Percentiles rank a stretch among this genome's conserved stretches.
phyloP scores from a whole-genome alignment of 2,113 vertebrate species.

The Eublepharis macularius region DNA sequence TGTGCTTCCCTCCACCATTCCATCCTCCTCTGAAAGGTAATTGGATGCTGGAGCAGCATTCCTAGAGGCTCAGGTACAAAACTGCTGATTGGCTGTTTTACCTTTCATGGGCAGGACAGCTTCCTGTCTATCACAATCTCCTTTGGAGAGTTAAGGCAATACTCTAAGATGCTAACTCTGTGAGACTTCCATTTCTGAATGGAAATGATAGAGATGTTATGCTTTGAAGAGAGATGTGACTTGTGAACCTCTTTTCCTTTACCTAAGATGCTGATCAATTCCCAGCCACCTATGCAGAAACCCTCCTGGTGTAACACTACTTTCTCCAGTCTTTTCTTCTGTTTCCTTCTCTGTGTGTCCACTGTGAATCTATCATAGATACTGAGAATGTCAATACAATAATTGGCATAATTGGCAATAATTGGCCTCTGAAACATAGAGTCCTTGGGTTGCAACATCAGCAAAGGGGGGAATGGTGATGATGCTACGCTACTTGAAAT shows the following conservation, averaged over 20 bases:
- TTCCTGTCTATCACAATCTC: not conserved
- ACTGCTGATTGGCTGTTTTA: too few relatives aligned
- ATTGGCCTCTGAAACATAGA: not conserved
- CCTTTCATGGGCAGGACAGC: too few relatives aligned
- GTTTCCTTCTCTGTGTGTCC: not conserved
- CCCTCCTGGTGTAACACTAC: not conserved
- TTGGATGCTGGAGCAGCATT: too few relatives aligned
- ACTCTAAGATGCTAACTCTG: not conserved
- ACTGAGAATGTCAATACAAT: slow-evolving; percentile 9
- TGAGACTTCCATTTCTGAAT: not conserved
- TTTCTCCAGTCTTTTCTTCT: not conserved
- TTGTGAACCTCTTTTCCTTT: accelerated
- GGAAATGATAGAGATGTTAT: not conserved
- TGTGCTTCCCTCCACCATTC: too few relatives aligned
- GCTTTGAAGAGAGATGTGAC: slow-evolving; percentile 1
- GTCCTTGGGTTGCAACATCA: not conserved
- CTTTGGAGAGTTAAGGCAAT: not conserved
- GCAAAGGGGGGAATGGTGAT: not conserved
- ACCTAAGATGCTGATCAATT: accelerated
- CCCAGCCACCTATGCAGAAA: not conserved
- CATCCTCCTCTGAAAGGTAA: too few relatives aligned
- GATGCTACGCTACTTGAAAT: not conserved
- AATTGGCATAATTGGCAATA: not conserved
- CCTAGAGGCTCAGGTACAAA: too few relatives aligned
- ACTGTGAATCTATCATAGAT: not conserved